phyloP scores from a whole-genome alignment of 2,888 invertebrate species.

The Lasioglossum calceatum region DNA sequence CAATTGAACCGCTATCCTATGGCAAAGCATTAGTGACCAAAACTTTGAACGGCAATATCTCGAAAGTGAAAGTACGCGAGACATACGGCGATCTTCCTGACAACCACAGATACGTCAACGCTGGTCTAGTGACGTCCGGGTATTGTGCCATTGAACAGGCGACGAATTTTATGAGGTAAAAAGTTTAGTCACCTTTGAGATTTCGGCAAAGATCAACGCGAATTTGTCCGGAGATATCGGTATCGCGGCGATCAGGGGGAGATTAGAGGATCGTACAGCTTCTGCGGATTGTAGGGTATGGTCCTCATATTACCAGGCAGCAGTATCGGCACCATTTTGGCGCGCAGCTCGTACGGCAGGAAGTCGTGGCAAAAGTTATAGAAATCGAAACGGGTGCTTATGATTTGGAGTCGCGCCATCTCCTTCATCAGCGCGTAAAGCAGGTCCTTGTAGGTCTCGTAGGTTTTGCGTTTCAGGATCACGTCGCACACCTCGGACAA shows the following conservation, averaged over 20 bases:
- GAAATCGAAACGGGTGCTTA: conserved; percentile 77
- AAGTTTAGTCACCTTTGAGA: neutral
- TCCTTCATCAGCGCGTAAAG: conserved; percentile 72
- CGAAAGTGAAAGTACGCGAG: too few relatives aligned
- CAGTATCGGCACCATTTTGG: conserved; percentile 78
- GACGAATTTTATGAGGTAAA: neutral
- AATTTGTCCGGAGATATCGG: neutral
- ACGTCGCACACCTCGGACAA: conserved; percentile 62
- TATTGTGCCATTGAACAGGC: neutral
- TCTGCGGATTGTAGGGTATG: conserved; percentile 75
- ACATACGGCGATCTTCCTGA: too few relatives aligned
- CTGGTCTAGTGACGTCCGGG: too few relatives aligned
- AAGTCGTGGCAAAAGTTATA: conserved; percentile 78
- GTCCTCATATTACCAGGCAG: conserved; percentile 76
- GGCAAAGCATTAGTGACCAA: too few relatives aligned
- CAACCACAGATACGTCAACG: too few relatives aligned
- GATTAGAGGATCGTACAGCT: conserved; percentile 63
- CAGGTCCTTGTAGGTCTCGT: conserved; percentile 70
- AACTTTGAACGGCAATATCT: too few relatives aligned
- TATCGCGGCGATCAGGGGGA: neutral
- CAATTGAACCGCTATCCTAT: too few relatives aligned
- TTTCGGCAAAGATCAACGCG: neutral
- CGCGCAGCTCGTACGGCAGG: conserved; percentile 77
- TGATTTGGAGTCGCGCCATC: conserved; percentile 77
- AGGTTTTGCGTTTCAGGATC: conserved; percentile 72